Evolutionary conservation across 30 jellyfish, hydroid and myxozoan genomes (phyloP), one percentile per base, ranked within the genome.

Genomic region (Aurelia aurita): DNA sequence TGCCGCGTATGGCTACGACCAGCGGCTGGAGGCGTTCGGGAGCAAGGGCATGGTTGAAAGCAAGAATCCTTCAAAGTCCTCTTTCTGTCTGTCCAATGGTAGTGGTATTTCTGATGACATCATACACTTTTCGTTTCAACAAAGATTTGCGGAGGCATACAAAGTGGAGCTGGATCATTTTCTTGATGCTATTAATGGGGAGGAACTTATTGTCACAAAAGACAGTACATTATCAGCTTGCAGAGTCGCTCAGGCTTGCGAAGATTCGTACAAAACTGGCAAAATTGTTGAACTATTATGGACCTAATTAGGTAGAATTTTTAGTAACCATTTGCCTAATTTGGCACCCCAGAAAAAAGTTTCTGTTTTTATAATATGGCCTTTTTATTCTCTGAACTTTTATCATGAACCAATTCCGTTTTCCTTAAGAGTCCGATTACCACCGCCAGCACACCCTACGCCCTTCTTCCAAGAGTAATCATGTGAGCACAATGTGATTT

Each of bases 1-100:
- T 73, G 97, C 99, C 16, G 82, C 98, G 39, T 95, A 89, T 78
- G 99, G 99, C 18, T 95, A 95, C 74, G 99, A 95, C 53, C 99
- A 95, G 69, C 49, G 99, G 19, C 87, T 95, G 32, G 99, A 95
- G 64, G 99, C 88, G 7, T 75, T 89, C 34, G 99, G 99, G 5
- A 87, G 89, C 22, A 22, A 49, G n/a, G 99, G 99, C 23, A 95
- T 95, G 99, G 74, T 95, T 3, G 88, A 95, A 69, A 89, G 98
- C 59, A 64, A 63, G 27, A 95, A 89, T 71, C 91, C 84, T 19
- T 73, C 88, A 7, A 61, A 64, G 51, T 54, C 97, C 9, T 61
- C 96, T 2, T 74, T 86, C 8, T 65, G 85, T 28, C 65, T 57
- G 26, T 95, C 99, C 19, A 79, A 86, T 64, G 89, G 57, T 13